Percentiles rank a stretch among this genome's conserved stretches.
These are phyloP conservation scores for Neodiprion lecontei DNA, from an alignment of 1,140 invertebrate genomes.

Conservation along the genomic window DNA sequence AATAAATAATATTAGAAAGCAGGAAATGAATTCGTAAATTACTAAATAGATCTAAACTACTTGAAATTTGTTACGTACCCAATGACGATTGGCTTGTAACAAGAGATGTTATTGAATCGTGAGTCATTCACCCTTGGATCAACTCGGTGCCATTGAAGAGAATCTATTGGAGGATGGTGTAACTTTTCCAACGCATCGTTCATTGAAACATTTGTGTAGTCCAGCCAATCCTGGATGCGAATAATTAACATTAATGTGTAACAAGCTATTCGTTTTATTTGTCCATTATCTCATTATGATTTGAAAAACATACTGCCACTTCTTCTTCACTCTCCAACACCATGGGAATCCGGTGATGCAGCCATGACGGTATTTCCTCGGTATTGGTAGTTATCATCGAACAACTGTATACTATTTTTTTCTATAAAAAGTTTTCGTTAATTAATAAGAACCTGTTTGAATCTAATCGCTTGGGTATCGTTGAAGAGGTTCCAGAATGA, in stretches of 20 bases:
- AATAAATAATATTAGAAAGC: slow-evolving; percentile 31
- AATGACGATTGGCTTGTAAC: slow-evolving; percentile 64
- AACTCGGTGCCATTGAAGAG: slow-evolving; percentile 73
- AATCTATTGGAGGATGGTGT: slow-evolving; percentile 57
- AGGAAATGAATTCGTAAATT: slow-evolving; percentile 4
- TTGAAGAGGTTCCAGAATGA: slow-evolving; percentile 2
- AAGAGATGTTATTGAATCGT: slow-evolving; percentile 72
- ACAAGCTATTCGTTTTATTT: slow-evolving; percentile 5
- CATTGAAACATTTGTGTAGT: slow-evolving; percentile 65
- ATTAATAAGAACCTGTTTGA: neutral
- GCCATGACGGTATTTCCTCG: slow-evolving; percentile 71
- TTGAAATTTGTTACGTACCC: slow-evolving; percentile 36
- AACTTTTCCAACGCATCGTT: slow-evolving; percentile 64
- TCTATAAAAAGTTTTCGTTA: slow-evolving; percentile 42
- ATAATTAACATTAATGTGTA: slow-evolving; percentile 13
- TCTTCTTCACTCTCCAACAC: slow-evolving; percentile 74
- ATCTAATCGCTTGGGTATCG: neutral
- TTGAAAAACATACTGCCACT: slow-evolving; percentile 63
- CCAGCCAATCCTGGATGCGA: slow-evolving; percentile 71
- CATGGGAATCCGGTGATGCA: slow-evolving; percentile 84
- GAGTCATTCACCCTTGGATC: slow-evolving; percentile 77
- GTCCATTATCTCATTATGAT: slow-evolving; percentile 6
- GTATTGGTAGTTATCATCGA: slow-evolving; percentile 81
- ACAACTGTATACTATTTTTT: slow-evolving; percentile 74
- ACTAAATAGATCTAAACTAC: slow-evolving; percentile 12